Conservation (phyloP, 2,797 vertebrate genomes). For the Arremon aurantiirostris region DNA sequence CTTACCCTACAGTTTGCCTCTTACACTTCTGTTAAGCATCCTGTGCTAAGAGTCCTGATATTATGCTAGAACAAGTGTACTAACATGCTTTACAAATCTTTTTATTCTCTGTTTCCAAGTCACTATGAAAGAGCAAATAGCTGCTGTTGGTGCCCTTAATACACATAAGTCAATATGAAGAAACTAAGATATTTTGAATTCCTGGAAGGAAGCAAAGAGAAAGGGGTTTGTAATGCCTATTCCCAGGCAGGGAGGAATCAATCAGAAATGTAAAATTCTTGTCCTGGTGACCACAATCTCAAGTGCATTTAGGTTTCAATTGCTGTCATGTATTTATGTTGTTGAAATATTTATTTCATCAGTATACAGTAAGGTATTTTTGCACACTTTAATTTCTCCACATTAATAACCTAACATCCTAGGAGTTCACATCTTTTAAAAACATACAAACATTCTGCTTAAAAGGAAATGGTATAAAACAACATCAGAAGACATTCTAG, state of each 20-base stretch:
- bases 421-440: background rate
- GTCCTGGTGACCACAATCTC: background rate
- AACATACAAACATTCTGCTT: background rate
- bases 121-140: background rate
- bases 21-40: background rate
- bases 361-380: background rate
- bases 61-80: background rate
- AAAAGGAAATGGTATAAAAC: background rate
- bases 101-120: slow-evolving; percentile 13
- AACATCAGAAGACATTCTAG: background rate
- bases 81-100: background rate
- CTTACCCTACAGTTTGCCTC: background rate
- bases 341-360: background rate
- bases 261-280: background rate
- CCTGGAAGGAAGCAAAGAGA: background rate
- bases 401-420: background rate
- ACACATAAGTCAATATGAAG: background rate
- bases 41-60: background rate
- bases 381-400: background rate
- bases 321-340: background rate
- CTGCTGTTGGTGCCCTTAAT: background rate
- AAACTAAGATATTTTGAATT: background rate
- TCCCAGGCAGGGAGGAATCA: background rate
- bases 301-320: background rate
- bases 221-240: background rate